These are phyloP conservation scores for Esperia sulphurella DNA, from an alignment of 2,888 invertebrate genomes.

Conservation along the genomic window DNA sequence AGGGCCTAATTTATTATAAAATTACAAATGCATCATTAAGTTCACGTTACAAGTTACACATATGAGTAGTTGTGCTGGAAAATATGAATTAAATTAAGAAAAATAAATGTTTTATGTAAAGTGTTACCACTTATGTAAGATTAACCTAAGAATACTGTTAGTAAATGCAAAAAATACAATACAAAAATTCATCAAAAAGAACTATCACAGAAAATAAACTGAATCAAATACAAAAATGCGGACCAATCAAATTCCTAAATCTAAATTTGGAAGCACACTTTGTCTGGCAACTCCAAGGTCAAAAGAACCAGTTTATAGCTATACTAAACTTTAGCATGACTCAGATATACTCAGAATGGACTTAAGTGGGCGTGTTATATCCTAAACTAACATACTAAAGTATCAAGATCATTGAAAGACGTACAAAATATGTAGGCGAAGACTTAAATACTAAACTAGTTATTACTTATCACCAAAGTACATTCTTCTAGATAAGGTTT, in stretches of 20 bases:
- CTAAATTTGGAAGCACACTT: slow-evolving; percentile 40
- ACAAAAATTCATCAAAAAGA: slow-evolving; percentile 24
- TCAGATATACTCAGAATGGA: slow-evolving; percentile 6
- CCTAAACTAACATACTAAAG: neutral
- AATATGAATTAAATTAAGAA: slow-evolving; percentile 33
- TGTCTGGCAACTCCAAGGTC: slow-evolving; percentile 34
- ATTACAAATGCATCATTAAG: slow-evolving; percentile 35
- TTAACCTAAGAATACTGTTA: slow-evolving; percentile 47
- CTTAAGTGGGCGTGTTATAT: neutral
- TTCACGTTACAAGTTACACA: slow-evolving; percentile 20
- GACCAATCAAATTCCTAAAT: slow-evolving; percentile 12
- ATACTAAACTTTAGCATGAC: slow-evolving; percentile 10
- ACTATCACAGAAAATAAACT: slow-evolving; percentile 55
- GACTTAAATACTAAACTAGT: slow-evolving; percentile 13
- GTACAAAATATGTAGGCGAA: neutral
- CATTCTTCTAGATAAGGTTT: slow-evolving; percentile 26
- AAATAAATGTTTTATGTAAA: too few species aligned
- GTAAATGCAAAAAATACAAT: slow-evolving; percentile 31
- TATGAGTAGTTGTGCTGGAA: slow-evolving; percentile 35
- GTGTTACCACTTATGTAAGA: too few species aligned
- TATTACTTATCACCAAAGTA: slow-evolving; percentile 19
- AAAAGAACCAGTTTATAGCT: slow-evolving; percentile 38
- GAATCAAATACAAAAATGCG: slow-evolving; percentile 23
- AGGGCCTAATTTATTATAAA: slow-evolving; percentile 39
- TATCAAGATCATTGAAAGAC: neutral